Base-by-base conservation (phyloP, 2,888 invertebrate species). In the Hofmannophila pseudospretella region DNA sequence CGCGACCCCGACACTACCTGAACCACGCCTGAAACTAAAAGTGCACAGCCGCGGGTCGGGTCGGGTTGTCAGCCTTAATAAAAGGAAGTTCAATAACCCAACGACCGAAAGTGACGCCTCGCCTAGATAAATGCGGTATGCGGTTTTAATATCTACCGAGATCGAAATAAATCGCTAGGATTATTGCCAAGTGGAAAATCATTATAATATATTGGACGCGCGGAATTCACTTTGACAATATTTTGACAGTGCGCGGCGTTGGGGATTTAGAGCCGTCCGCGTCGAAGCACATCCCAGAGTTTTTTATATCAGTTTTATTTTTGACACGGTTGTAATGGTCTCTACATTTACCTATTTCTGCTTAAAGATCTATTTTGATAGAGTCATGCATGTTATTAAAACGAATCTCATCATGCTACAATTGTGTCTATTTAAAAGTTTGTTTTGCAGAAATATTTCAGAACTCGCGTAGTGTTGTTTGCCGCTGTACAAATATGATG, bases 141-240 rank as follows among this genome's bases (percentile, higher is more conserved):
- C 67, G 71, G 72, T 79, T 68, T n/a, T 82, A 78, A 84, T 84
- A 85, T 84, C 79, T 71, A 66, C 69, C 45, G 67, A 66, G 80
- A 84, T 85, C 75, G 67, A 85, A 85, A 86, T 86, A 86, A 86
- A 84, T 85, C 69, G 75, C 76, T 80, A 84, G 82, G 81, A 82
- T 82, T 85, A 84, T 82, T 85, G 86, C 86, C 86, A 86, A 85
- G 76, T 78, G 64, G 70, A 82, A 75, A 81, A 82, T 78, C 78
- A 77, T 77, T 80, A 69, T 80, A 85, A 82, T 81, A 82, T 85
- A 86, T 84, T 80, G 74, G 82, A 79, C 82, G 68, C 68, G 69
- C 49, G 84, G 82, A 84, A 85, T 86, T 86, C 78, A 67, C 74
- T 81, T 79, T 81, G 84, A 86, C 84, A 86, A 81, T 86, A 86